Evolutionary conservation across 2,797 vertebrate species (phyloP), one percentile per base, ranked within the genome.

Genomic region (Rhynchotus rufescens): DNA sequence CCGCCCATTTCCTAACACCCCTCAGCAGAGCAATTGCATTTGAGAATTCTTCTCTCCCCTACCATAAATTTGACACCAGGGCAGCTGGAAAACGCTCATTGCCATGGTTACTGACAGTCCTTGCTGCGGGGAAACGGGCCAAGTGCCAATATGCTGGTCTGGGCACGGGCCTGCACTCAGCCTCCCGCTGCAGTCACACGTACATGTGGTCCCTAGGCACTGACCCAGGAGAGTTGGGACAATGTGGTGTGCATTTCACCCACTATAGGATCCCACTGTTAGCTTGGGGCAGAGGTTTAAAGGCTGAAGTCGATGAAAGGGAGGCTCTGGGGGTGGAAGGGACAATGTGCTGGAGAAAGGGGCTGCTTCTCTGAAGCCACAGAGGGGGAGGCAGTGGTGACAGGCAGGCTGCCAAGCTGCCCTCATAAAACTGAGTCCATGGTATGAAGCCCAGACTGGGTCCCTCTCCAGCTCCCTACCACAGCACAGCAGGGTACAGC

Each of bases 381-480:
- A 45, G 64, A 79, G 13, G 22, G 38, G 60, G 45, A 8, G 2
- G 51, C 8, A 30, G 74, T 6, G 72, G 56, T 4, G 3, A 45
- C 52, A 81, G 81, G 81, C 66, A 78, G 59, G 77, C 86, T 66
- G 81, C 79, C 89, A 88, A 61, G 49, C 65, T 88, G 81, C 75
- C 72, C 65, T 79, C 38, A 52, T 52, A 62, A 88, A 84, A 77
- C 66, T 0, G 0, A 64, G 40, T 34, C 62, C n/a, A 66, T 73
- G 62, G 52, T 47, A 51, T 0, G 20, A 42, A 11, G 82, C 61
- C 82, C 19, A 40, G 60, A 68, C 34, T 1, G 1, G 6, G 9
- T 59, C 54, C 38, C 49, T 32, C 44, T 12, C 36, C 2, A 1
- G 66, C 42, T 84, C 65, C 36, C n/a, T 42, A 30, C 59, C 71